Conservation (phyloP, 1,140 invertebrate genomes). For the Stenopsyche tienmushanensis region DNA sequence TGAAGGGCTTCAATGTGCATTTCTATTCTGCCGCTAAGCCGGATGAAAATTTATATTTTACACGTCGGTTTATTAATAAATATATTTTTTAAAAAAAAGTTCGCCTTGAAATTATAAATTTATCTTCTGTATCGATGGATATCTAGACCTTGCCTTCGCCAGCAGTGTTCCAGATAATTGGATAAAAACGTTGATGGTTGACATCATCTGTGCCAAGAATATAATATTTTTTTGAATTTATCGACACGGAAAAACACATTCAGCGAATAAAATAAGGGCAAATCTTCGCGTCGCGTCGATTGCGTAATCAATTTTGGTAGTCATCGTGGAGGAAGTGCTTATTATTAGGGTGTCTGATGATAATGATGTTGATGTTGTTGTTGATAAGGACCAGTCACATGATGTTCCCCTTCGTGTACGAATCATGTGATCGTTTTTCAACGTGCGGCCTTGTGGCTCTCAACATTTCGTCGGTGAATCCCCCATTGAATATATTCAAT, state of each 20-base stretch:
- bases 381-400: background rate
- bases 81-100: too few species aligned
- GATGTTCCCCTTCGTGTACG: background rate
- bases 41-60: too few species aligned
- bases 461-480: background rate
- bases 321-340: background rate
- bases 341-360: background rate
- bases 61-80: too few species aligned
- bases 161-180: too few species aligned
- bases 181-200: background rate
- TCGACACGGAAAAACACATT: background rate
- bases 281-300: background rate
- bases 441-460: background rate
- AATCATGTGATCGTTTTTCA: background rate
- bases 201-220: background rate
- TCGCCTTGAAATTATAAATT: too few species aligned
- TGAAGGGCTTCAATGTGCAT: too few species aligned
- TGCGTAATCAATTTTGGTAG: background rate
- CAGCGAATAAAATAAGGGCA: background rate
- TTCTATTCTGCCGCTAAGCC: too few species aligned
- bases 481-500: background rate
- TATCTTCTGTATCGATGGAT: too few species aligned
- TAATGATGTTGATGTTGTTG: background rate
- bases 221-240: background rate
- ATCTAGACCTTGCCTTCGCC: too few species aligned